Base-by-base conservation (phyloP, 2,888 invertebrate species). In the Orthosia gothica region DNA sequence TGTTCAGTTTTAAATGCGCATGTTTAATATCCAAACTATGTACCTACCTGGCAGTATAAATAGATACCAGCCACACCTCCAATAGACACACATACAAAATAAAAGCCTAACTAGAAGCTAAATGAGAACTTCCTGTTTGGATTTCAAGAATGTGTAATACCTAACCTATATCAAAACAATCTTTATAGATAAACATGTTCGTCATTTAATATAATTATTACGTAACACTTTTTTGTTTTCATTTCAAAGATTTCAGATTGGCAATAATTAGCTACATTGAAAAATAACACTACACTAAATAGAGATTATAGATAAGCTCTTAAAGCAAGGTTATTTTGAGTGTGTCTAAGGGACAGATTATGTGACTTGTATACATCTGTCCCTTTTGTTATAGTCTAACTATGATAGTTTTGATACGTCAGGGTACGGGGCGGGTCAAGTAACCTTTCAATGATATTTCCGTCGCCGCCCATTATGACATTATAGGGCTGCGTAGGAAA, bases 1-100 rank as follows among this genome's bases (percentile, higher is more conserved):
- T 70, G 49, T 12, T 54, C 32, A 61, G 7, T 55, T 63, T 72
- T 73, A 65, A 77, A 82, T 84, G 74, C 76, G 72, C 76, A 74
- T 82, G 47, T 61, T 52, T 65, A 66, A 54, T 57, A 50, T 23
- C 4, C 16, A 45, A 70, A n/a, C 52, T 12, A 49, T 52, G 32
- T 72, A 18, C 7, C 15, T 58, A 68, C 18, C 12, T 78, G 12
- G 52, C 9, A 45, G 54, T 66, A 52, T 49, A 57, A 40, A 62
- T 61, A 79, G 16, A 45, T 26, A 59, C 16, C 63, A 52, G 70
- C 66, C 81, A 81, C 81, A 74, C 81, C 84, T 74, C 84, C 84
- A 70, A 61, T 66, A 49, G 23, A 58, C 20, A 72, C 18, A 20
- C 23, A 50, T 50, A 54, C 9, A 23, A 61, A 23, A 50, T 52